A percentile compares a stretch with the other conserved stretches of the same genome.
Conservation (phyloP, 2,113 vertebrate species). For the Phodopus roborovskii region DNA sequence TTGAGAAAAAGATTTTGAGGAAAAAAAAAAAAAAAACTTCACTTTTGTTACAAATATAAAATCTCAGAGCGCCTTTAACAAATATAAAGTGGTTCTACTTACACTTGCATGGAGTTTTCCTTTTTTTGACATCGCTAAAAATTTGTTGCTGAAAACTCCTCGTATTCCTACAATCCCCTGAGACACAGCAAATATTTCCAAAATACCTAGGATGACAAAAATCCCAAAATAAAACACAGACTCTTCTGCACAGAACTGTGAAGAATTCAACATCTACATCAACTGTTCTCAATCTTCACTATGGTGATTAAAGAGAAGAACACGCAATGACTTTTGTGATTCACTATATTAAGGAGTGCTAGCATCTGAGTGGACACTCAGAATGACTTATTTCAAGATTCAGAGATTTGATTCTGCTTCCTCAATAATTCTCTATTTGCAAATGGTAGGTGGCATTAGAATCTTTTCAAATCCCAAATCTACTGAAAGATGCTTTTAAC, state of each 20-base stretch:
- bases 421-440: not conserved
- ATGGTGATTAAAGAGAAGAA: not conserved
- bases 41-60: not conserved
- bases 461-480: not conserved
- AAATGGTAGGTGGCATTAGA: not conserved
- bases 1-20: too few species aligned
- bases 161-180: conserved; percentile 98
- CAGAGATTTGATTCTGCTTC: conserved; percentile 10
- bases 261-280: conserved; percentile 75
- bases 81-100: conserved; percentile 86
- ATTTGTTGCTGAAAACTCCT: conserved; percentile 98
- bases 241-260: conserved; percentile 76
- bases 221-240: conserved; percentile 90
- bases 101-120: conserved; percentile 98
- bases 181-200: conserved; percentile 99
- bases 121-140: conserved; percentile 99
- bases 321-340: not conserved
- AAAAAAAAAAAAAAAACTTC: not conserved
- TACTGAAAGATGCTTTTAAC: not conserved
- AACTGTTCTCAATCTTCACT: conserved; percentile 41
- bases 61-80: conserved; percentile 67
- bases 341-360: not conserved
- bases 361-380: not conserved
- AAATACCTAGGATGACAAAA: conserved; percentile 95
- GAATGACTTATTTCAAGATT: conserved; percentile 51